phyloP scores from a whole-genome alignment of 2,797 vertebrate species.

The Ctenopoma multispine region DNA sequence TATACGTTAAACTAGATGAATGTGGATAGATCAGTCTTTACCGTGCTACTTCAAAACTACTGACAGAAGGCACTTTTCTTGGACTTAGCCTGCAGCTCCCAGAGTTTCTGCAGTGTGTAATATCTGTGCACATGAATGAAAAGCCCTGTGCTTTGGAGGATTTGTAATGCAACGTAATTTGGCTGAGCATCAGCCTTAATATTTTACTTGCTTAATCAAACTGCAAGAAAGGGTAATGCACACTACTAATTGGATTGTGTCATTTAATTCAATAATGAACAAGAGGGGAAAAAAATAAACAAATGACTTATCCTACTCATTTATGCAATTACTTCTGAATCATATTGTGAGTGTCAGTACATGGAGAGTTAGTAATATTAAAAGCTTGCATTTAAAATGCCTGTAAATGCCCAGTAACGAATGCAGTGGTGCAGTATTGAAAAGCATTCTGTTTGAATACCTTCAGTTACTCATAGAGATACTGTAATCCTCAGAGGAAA shows the following conservation, averaged over 20 bases:
- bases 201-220: constrained; percentile 81
- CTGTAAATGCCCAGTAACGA: constrained; percentile 18
- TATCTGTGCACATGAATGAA: constrained; percentile 53
- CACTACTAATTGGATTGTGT: constrained; percentile 81
- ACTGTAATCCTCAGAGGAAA: constrained; percentile 8
- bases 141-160: constrained; percentile 66
- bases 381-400: constrained; percentile 42
- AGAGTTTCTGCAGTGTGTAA: constrained; percentile 35
- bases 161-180: constrained; percentile 78
- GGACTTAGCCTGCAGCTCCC: constrained; percentile 26
- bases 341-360: constrained; percentile 61
- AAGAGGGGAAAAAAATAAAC: constrained; percentile 59
- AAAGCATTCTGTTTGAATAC: constrained; percentile 16
- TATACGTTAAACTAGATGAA: background rate
- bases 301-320: constrained; percentile 74
- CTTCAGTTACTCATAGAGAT: constrained; percentile 1
- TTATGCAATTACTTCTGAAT: constrained; percentile 76
- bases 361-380: constrained; percentile 44
- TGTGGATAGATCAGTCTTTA: constrained; percentile 20
- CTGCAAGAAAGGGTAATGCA: constrained; percentile 74
- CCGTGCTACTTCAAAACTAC: background rate
- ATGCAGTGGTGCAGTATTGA: constrained; percentile 28
- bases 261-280: constrained; percentile 82
- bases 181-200: constrained; percentile 72
- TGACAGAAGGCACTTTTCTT: constrained; percentile 17